Percentiles rank a stretch among this genome's conserved stretches.
phyloP scores from a whole-genome alignment of 2,113 vertebrate species.

The Etia nguti region DNA sequence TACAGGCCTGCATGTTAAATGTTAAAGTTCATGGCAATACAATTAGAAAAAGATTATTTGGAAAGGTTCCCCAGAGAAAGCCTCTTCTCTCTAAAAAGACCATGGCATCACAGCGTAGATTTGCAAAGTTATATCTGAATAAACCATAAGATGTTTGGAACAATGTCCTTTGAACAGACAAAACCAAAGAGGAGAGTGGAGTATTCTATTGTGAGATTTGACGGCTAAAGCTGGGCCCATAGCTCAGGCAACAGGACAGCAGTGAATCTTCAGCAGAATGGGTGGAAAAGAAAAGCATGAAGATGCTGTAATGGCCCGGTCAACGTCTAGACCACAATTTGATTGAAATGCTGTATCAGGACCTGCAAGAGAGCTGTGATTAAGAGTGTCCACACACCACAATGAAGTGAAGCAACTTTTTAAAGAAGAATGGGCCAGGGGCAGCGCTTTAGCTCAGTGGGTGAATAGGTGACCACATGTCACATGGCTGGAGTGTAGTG shows the following conservation, averaged over 20 bases:
- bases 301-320: background rate
- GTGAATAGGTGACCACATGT: background rate
- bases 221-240: background rate
- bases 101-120: background rate
- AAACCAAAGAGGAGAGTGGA: background rate
- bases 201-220: background rate
- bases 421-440: background rate
- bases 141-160: background rate
- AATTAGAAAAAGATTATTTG: background rate
- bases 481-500: background rate
- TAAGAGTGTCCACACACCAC: background rate
- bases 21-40: background rate
- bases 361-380: background rate
- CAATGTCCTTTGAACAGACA: background rate
- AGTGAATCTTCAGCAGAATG: background rate
- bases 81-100: background rate
- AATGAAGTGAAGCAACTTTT: background rate
- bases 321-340: background rate
- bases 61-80: background rate
- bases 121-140: background rate
- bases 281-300: background rate
- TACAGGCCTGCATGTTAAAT: background rate
- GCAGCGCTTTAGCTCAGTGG: background rate
- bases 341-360: background rate
- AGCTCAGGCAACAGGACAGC: background rate